Base-by-base conservation (phyloP, 1,140 invertebrate genomes). In the Zaprionus tsacasi region DNA sequence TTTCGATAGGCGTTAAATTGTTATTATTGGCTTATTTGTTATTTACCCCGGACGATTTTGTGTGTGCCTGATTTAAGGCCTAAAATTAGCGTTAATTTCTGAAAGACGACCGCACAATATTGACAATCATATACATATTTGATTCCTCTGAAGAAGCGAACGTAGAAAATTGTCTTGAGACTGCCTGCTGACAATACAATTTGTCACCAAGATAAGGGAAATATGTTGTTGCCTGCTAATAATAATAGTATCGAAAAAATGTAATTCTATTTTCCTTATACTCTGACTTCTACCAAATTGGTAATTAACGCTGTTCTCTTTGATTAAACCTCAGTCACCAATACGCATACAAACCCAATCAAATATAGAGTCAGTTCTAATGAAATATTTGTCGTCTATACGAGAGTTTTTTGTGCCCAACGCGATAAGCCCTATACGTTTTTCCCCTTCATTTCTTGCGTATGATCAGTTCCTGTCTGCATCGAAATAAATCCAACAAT, bases 11-110 rank as follows among this genome's bases (percentile, higher is more conserved):
- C 77, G 73, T 80, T 88, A 71, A 87, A 83, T 80, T 69, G 76
- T 74, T 88, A 83, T 87, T 88, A 88, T 88, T 88, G 85, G 77
- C 70, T 82, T 80, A 89, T 72, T 87, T 79, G 63, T 74, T 65
- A 43, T 79, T 79, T 74, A 43, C 43, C 43, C 21, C 12, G 17
- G 17, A 10, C 36, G 60, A n/a, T 35, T 13, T 35, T 7, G 45
- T 25, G 17, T 3, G 1, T 17, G 36, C 11, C 15, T 59, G 67
- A 70, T 76, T 64, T 56, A 57, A 55, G 45, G 45, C 7, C 40
- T 36, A 38, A 55, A 68, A 58, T 33, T 17, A 35, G 21, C 70
- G 17, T 45, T 10, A 35, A 27, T 38, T 40, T 55, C n/a, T 15
- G 38, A 43, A 12, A 52, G 25, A 52, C 35, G 43, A 54, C 27